Evolutionary conservation across 2,113 vertebrate genomes (phyloP).

Genomic region (Saimiri boliviensis): DNA sequence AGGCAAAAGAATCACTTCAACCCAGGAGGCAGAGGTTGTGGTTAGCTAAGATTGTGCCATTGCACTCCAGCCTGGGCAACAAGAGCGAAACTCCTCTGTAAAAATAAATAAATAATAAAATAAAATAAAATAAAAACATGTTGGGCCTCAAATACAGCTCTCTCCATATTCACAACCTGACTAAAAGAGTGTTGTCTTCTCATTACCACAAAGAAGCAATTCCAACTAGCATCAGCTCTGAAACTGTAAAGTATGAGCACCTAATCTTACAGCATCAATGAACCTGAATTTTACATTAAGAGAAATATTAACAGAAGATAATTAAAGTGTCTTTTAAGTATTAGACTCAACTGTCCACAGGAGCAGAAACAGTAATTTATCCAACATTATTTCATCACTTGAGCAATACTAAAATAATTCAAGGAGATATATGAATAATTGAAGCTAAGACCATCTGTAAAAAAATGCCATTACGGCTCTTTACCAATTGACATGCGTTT

Average conservation of each 20-base stretch:
- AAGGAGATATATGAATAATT: constrained; percentile 64
- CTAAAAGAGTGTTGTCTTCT: not conserved
- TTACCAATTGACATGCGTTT: constrained; percentile 27
- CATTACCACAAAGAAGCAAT: not conserved
- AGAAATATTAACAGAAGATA: not conserved
- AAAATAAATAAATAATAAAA: no score
- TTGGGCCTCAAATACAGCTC: not conserved
- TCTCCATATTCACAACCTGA: not conserved
- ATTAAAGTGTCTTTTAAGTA: not conserved
- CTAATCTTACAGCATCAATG: not conserved
- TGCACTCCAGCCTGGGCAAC: no score
- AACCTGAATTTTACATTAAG: constrained; percentile 21
- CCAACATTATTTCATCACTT: constrained; percentile 33
- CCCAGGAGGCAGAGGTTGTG: no score
- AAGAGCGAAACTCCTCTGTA: no score
- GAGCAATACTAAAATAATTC: constrained; percentile 42
- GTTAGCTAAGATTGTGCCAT: no score
- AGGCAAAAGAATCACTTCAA: no score
- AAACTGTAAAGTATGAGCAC: not conserved
- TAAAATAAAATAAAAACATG: no score
- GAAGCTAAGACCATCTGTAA: constrained; percentile 51
- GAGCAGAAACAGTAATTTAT: constrained; percentile 43
- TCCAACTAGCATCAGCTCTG: not conserved
- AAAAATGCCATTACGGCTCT: constrained; percentile 50
- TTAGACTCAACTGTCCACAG: not conserved